Conservation (phyloP, 2,888 invertebrate species). For the Aspidiotus rigidus region DNA sequence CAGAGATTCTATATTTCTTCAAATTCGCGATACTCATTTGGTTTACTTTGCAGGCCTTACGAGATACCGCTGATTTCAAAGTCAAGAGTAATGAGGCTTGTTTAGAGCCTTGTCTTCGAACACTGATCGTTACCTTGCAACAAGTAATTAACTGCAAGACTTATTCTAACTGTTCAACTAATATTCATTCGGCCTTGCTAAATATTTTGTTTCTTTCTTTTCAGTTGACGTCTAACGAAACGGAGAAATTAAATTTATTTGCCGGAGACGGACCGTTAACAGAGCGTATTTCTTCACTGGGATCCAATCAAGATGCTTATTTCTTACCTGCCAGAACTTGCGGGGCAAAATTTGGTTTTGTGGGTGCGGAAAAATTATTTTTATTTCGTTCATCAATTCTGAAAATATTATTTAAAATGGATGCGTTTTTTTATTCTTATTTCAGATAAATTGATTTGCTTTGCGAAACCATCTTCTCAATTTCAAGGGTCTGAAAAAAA, state of each 20-base stretch:
- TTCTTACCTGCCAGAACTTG: conserved; percentile 91
- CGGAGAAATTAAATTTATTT: conserved; percentile 23
- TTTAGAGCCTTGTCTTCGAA: conserved; percentile 73
- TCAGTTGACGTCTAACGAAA: conserved; percentile 14
- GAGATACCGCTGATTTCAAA: conserved; percentile 68
- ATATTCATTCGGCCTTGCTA: conserved; percentile 36
- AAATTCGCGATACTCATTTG: not conserved
- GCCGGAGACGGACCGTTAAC: conserved; percentile 10
- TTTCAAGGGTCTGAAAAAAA: conserved; percentile 20
- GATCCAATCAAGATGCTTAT: conserved; percentile 57
- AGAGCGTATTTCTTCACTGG: conserved; percentile 14
- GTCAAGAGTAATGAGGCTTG: conserved; percentile 79
- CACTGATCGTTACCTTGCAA: conserved; percentile 57
- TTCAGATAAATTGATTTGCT: conserved; percentile 23
- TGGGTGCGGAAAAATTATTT: conserved; percentile 47
- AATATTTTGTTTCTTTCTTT: not conserved
- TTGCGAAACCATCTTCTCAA: conserved; percentile 26
- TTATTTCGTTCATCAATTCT: not conserved
- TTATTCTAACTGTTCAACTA: conserved; percentile 23
- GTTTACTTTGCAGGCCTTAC: conserved; percentile 48
- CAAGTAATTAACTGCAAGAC: conserved; percentile 43
- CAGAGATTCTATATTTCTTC: not conserved
- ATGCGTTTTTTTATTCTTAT: not conserved
- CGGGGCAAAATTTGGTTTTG: conserved; percentile 84
- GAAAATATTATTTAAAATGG: not conserved